phyloP scores from a whole-genome alignment of 2,797 vertebrate genomes.

The Anguilla megastoma region DNA sequence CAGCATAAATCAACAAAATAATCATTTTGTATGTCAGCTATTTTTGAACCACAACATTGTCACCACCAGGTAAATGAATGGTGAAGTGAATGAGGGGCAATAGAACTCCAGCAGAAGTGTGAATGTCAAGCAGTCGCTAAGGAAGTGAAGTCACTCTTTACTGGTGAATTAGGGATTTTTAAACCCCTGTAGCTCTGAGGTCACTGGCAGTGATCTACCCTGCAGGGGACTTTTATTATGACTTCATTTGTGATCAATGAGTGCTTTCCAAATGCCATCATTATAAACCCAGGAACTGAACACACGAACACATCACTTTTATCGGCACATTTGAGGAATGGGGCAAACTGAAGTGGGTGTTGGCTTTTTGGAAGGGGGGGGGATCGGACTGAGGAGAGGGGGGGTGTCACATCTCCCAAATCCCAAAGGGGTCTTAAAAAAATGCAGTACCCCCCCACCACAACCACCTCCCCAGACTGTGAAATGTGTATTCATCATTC shows the following conservation, averaged over 20 bases:
- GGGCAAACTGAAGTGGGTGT: not conserved
- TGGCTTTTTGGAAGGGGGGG: not conserved
- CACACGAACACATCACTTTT: constrained; percentile 49
- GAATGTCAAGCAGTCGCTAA: not conserved
- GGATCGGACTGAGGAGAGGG: not conserved
- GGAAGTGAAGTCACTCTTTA: not conserved
- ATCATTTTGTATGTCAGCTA: not conserved
- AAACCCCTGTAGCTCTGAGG: not conserved
- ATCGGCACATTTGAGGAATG: constrained; percentile 34
- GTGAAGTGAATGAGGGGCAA: not conserved
- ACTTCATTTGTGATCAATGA: not conserved
- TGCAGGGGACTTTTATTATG: constrained; percentile 1
- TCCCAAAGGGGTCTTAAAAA: constrained; percentile 23
- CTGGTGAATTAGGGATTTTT: not conserved
- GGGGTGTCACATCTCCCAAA: not conserved
- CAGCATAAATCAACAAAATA: not conserved
- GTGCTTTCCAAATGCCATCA: constrained; percentile 30
- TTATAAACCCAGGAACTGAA: constrained; percentile 45
- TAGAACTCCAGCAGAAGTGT: not conserved
- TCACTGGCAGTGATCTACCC: not conserved
- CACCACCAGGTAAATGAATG: not conserved
- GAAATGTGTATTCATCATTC: constrained; percentile 86
- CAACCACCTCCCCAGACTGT: constrained; percentile 40
- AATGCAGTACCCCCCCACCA: constrained; percentile 14
- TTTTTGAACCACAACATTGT: not conserved